Conservation (phyloP, 2,797 vertebrate species). For the Hemitrygon akajei region DNA sequence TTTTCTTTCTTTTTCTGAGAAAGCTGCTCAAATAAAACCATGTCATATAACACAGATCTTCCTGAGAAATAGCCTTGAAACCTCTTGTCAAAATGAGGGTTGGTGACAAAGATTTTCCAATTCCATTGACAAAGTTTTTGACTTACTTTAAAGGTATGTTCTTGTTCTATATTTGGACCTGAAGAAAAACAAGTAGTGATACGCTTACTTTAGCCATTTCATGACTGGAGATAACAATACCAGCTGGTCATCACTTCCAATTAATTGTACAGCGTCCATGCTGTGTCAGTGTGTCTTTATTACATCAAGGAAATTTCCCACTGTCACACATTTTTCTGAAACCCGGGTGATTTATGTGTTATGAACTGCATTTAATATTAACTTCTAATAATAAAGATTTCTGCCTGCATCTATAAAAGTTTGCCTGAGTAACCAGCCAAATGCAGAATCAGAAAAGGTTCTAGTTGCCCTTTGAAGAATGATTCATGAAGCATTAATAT, state of each 20-base stretch:
- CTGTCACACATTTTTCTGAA: not conserved
- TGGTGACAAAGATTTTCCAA: not conserved
- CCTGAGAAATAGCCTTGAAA: not conserved
- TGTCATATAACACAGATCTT: not conserved
- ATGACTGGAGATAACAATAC: not conserved
- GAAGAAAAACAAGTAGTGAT: too few relatives aligned
- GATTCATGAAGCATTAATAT: not conserved
- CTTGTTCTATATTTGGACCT: too few relatives aligned
- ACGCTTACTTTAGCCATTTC: not conserved
- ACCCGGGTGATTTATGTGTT: not conserved
- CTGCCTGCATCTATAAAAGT: not conserved
- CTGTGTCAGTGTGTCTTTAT: not conserved
- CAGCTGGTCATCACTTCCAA: not conserved
- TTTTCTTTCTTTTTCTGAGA: not conserved
- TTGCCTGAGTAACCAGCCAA: not conserved
- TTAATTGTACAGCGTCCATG: not conserved
- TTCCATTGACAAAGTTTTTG: not conserved
- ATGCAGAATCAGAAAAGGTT: not conserved
- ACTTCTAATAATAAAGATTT: not conserved
- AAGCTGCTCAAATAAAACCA: not conserved
- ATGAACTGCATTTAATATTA: not conserved
- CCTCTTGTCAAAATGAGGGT: not conserved
- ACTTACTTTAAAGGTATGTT: not conserved
- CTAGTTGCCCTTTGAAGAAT: not conserved
- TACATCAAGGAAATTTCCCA: not conserved